Percentiles rank a stretch among this genome's conserved stretches.
These are phyloP conservation scores for Melieria picta DNA, from an alignment of 2,888 invertebrate genomes.

Conservation along the genomic window DNA sequence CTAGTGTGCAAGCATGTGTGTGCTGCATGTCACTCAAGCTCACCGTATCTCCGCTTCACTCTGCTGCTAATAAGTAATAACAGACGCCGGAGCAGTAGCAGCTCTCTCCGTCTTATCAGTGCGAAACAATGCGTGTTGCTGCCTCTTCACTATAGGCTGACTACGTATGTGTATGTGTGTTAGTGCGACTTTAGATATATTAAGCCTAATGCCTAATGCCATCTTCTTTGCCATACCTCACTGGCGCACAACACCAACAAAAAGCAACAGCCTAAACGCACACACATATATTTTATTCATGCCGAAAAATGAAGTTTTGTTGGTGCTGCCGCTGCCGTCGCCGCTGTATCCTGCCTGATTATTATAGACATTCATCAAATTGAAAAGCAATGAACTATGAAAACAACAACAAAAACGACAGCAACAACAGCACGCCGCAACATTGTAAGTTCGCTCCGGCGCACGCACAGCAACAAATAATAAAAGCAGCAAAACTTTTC, in stretches of 20 bases:
- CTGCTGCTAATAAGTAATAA: no score
- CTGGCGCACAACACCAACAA: slow-evolving; percentile 9
- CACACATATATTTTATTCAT: slow-evolving; percentile 9
- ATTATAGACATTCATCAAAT: slow-evolving; percentile 65
- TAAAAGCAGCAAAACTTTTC: slow-evolving; percentile 30
- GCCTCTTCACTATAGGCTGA: no score
- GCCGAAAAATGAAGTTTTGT: slow-evolving; percentile 22
- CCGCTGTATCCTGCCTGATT: slow-evolving; percentile 50
- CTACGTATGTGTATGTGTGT: not conserved
- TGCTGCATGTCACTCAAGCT: no score
- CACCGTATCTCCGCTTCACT: no score
- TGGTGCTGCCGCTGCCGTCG: slow-evolving; percentile 22
- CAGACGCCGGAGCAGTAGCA: no score
- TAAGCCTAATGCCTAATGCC: slow-evolving; percentile 10
- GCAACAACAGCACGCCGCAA: not conserved
- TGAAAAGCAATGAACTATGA: slow-evolving; percentile 65
- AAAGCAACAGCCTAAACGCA: slow-evolving; percentile 1
- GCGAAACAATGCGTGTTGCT: slow-evolving; percentile 16
- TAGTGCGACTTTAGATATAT: slow-evolving; percentile 1
- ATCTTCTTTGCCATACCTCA: not conserved
- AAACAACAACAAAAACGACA: slow-evolving; percentile 52
- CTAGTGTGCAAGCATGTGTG: no score
- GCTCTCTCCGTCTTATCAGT: slow-evolving; percentile 20
- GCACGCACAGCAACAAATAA: slow-evolving; percentile 13
- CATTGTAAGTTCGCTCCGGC: no score